Evolutionary conservation across 1,140 invertebrate genomes (phyloP), one percentile per base, ranked within the genome.

Genomic region (Aphaenogaster rudis): DNA sequence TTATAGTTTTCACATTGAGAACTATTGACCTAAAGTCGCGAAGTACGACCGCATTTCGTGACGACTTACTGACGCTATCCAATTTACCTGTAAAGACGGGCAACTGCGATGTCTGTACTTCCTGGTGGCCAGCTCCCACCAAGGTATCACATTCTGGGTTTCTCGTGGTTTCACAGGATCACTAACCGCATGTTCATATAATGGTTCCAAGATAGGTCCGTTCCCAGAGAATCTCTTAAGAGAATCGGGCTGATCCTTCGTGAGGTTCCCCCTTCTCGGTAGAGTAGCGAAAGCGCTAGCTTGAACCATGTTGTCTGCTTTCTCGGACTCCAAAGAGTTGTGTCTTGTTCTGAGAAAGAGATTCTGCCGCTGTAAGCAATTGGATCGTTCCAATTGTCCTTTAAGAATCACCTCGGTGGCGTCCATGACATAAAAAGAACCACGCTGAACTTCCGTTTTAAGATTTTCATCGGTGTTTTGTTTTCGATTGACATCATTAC

Each of bases 111-210:
- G 97, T 84, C 97, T 96, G 80, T 96, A 97, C 80, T 97, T 96
- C 86, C 96, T 97, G 15, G 98, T 98, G 28, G 98, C 98, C 69
- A 98, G 94, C 94, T 98, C 98, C 97, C 97, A 98, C 98, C 98
- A 98, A 0, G 98, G 98, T 61, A 98, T 96, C 66, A 95, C 91
- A 74, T 92, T 93, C 33, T 93, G 92, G 2, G 87, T 77, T 67
- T 76, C 90, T 72, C 94, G 93, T 2, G 94, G 93, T 61, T 90
- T 94, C 11, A 95, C 92, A 15, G 94, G 93, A 91, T 95, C 91
- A 72, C 94, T 95, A 28, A 94, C 93, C 5, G 94, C 93, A 85
- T 95, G 95, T 88, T 96, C 95, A 88, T 94, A 95, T 57, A 96
- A 93, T 36, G 95, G 95, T 84, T 96, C 96, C 50, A 96, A 91